phyloP scores from a whole-genome alignment of 2,888 invertebrate genomes.

The Helicoverpa assulta region DNA sequence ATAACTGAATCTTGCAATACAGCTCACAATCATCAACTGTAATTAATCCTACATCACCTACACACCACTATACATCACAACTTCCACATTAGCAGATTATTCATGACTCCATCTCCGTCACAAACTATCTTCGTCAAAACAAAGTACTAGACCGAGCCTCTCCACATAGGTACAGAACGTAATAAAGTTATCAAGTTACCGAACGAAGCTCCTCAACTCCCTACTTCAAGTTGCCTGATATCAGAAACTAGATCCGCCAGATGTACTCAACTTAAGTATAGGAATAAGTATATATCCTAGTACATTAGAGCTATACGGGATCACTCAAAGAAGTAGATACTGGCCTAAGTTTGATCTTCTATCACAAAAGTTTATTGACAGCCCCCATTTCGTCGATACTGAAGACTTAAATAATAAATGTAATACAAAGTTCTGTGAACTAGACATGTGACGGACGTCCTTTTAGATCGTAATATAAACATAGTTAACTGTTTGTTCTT shows the following conservation, averaged over 20 bases:
- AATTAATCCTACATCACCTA: neutral
- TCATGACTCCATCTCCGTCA: constrained; percentile 22
- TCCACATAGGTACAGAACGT: constrained; percentile 29
- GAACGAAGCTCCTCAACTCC: constrained; percentile 34
- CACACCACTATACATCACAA: neutral
- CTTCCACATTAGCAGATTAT: constrained; percentile 9
- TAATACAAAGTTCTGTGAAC: constrained; percentile 22
- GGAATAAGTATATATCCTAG: constrained; percentile 27
- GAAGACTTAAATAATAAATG: constrained; percentile 50
- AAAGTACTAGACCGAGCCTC: constrained; percentile 21
- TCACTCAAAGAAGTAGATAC: constrained; percentile 46
- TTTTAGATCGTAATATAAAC: constrained; percentile 21
- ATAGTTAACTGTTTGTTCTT: constrained; percentile 21
- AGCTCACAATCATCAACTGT: neutral
- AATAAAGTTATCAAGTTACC: constrained; percentile 60
- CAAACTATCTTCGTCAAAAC: constrained; percentile 20
- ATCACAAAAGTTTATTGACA: constrained; percentile 39
- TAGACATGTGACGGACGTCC: constrained; percentile 2
- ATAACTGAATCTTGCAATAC: neutral
- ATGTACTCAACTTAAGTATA: constrained; percentile 49
- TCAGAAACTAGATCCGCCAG: constrained; percentile 59
- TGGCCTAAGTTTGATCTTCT: constrained; percentile 47
- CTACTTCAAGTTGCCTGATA: constrained; percentile 52
- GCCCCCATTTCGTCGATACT: constrained; percentile 38
- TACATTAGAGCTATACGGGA: constrained; percentile 33